A percentile compares a stretch with the other conserved stretches of the same genome.
These are phyloP conservation scores for Formica aserva DNA, from an alignment of 2,888 invertebrate genomes.

Conservation along the genomic window DNA sequence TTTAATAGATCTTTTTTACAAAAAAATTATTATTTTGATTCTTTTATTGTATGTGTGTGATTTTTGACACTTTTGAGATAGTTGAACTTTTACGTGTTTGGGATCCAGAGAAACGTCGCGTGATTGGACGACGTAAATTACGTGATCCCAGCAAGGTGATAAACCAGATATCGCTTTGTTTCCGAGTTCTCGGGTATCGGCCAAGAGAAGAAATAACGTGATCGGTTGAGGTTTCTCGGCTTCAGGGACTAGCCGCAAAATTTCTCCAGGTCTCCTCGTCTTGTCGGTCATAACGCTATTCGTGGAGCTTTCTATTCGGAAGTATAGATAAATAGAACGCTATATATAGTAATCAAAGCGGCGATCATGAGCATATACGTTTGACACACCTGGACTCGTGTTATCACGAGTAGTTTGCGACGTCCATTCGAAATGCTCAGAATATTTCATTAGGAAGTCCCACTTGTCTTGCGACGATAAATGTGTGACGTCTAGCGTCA, in stretches of 20 bases:
- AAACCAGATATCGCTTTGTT: slow-evolving; percentile 77
- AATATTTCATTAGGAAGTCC: slow-evolving; percentile 76
- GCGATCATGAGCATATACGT: neutral
- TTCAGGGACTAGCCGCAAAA: neutral
- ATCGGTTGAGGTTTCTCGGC: slow-evolving; percentile 60
- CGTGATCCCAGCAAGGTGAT: slow-evolving; percentile 83
- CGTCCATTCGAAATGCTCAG: slow-evolving; percentile 71
- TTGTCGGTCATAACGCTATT: slow-evolving; percentile 1
- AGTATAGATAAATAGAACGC: neutral
- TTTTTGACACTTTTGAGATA: neutral
- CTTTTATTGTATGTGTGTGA: too few relatives aligned
- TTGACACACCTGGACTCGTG: slow-evolving; percentile 9
- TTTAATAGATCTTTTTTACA: neutral
- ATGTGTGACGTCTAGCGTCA: slow-evolving; percentile 68
- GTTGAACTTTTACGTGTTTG: slow-evolving; percentile 66
- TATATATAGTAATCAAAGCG: neutral
- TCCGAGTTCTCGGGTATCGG: slow-evolving; percentile 64
- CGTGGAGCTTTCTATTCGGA: slow-evolving; percentile 15
- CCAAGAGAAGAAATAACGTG: slow-evolving; percentile 67
- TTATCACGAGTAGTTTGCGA: slow-evolving; percentile 24
- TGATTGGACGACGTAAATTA: slow-evolving; percentile 82
- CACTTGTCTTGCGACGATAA: slow-evolving; percentile 76
- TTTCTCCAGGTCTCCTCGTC: slow-evolving; percentile 30
- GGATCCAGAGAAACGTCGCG: slow-evolving; percentile 83
- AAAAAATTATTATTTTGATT: neutral